Conservation (phyloP, 1,140 invertebrate species). For the Muscidifurax raptorellus region DNA sequence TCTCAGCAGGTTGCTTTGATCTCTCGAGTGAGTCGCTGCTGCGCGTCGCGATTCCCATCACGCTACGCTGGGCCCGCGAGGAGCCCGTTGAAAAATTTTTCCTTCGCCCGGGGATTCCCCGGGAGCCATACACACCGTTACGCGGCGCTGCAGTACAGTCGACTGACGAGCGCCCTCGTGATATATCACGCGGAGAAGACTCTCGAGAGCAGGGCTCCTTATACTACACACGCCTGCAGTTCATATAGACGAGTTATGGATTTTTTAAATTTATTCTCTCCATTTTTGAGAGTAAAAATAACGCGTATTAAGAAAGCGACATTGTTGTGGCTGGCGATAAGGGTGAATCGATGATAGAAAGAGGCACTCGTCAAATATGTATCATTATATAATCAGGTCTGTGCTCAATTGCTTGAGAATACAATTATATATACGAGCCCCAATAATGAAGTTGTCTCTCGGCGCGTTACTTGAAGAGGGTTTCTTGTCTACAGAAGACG, state of each 20-base stretch:
- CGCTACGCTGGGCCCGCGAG: background rate
- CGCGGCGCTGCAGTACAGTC: too few species aligned
- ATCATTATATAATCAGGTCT: conserved; percentile 4
- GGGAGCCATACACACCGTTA: too few species aligned
- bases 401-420: conserved; percentile 7
- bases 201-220: too few species aligned
- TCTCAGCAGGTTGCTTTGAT: background rate
- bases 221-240: too few species aligned
- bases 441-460: conserved; percentile 14
- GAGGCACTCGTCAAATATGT: background rate
- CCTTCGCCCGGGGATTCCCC: too few species aligned
- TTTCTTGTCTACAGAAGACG: background rate
- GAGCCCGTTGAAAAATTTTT: background rate
- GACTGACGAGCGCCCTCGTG: too few species aligned
- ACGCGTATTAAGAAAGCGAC: too few species aligned
- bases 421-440: conserved; percentile 13
- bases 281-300: too few species aligned
- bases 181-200: too few species aligned
- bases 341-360: background rate
- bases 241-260: too few species aligned
- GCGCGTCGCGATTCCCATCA: background rate
- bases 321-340: background rate
- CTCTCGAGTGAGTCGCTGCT: background rate
- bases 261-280: too few species aligned
- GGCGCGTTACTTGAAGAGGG: background rate